Percentiles rank a stretch among this genome's conserved stretches.
Evolutionary conservation across 2,888 invertebrate genomes (phyloP).

Genomic region (Thymelicus lineola): DNA sequence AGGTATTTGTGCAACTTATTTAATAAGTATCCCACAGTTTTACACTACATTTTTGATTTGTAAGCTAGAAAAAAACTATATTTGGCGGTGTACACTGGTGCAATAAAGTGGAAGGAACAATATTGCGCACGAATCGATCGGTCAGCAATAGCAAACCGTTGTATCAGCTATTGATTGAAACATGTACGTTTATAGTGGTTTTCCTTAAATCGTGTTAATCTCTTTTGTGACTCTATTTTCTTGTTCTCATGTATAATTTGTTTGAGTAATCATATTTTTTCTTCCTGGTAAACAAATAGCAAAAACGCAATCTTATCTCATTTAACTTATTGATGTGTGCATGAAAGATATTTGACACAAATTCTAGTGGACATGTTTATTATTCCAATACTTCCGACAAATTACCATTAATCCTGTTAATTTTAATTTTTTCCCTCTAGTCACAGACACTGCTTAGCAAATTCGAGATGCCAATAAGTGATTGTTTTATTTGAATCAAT

Average conservation of each 20-base stretch:
- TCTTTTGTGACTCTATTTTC: not conserved
- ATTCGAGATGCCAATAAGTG: too few species aligned
- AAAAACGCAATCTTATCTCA: too few species aligned
- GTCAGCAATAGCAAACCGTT: not conserved
- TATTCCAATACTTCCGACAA: too few species aligned
- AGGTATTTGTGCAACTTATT: constrained; percentile 12
- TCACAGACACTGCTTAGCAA: too few species aligned
- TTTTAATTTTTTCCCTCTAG: too few species aligned
- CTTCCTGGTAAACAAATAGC: too few species aligned
- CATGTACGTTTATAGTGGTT: not conserved
- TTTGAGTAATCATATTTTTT: not conserved
- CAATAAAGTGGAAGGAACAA: not conserved
- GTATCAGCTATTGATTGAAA: not conserved
- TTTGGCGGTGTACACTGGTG: not conserved
- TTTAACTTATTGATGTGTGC: too few species aligned
- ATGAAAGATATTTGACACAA: too few species aligned
- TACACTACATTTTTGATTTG: not conserved
- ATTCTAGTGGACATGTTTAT: too few species aligned
- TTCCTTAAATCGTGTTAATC: not conserved
- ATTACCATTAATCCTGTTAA: too few species aligned
- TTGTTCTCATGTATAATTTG: not conserved
- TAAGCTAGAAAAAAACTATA: not conserved
- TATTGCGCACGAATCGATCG: constrained; percentile 10
- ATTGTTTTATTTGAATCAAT: too few species aligned
- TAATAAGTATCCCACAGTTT: not conserved